phyloP scores from a whole-genome alignment of 2,113 vertebrate genomes.

The Hylia prasina region DNA sequence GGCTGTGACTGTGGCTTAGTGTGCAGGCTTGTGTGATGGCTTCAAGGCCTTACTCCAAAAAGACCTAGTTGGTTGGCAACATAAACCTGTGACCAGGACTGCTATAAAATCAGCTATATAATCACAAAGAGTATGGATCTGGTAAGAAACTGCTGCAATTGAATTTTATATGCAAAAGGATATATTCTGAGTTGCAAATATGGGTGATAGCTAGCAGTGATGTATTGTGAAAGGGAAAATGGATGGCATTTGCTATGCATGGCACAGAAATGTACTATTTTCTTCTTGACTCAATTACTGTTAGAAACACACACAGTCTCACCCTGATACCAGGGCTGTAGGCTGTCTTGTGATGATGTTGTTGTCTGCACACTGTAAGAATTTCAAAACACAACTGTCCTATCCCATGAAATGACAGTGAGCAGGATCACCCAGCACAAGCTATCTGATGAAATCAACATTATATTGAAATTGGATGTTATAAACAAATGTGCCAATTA shows the following conservation, averaged over 20 bases:
- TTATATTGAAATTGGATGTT: background rate
- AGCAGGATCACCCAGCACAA: background rate
- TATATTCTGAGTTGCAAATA: background rate
- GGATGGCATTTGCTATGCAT: background rate
- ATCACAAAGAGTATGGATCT: background rate
- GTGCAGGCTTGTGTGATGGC: background rate
- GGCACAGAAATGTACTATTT: background rate
- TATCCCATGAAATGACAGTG: fast-evolving
- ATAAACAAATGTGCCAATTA: background rate
- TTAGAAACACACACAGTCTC: background rate
- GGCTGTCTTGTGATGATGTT: background rate
- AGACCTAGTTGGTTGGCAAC: background rate
- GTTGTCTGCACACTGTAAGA: background rate
- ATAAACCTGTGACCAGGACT: background rate
- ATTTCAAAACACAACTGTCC: background rate
- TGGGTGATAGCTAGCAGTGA: background rate
- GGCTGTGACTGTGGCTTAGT: background rate
- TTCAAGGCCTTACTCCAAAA: background rate
- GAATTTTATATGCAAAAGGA: background rate
- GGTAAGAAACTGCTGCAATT: background rate
- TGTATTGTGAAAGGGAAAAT: background rate
- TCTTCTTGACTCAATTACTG: background rate
- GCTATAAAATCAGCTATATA: background rate
- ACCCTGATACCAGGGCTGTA: background rate
- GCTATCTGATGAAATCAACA: background rate